Evolutionary conservation across 2,888 invertebrate genomes (phyloP).

Genomic region (Apodemia hepburni): DNA sequence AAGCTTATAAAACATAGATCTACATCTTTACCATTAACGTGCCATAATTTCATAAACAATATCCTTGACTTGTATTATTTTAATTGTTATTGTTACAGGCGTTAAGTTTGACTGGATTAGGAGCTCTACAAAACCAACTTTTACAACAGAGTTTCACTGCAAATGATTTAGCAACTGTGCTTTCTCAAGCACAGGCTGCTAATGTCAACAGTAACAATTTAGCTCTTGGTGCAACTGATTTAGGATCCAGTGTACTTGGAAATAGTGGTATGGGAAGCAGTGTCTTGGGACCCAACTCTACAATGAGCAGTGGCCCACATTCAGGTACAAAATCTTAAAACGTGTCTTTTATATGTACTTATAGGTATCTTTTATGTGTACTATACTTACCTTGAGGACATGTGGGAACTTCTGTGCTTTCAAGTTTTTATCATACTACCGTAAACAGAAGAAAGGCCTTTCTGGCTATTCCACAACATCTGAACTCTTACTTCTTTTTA

Average conservation of each 20-base stretch:
- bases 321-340: slow-evolving; percentile 46
- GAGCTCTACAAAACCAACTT: slow-evolving; percentile 70
- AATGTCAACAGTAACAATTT: slow-evolving; percentile 51
- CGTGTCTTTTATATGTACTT: too few species aligned
- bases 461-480: too few species aligned
- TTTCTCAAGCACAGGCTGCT: slow-evolving; percentile 42
- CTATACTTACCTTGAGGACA: too few species aligned
- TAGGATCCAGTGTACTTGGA: slow-evolving; percentile 42
- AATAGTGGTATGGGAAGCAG: slow-evolving; percentile 43
- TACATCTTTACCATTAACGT: not conserved
- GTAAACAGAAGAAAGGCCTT: too few species aligned
- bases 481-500: too few species aligned
- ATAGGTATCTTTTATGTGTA: too few species aligned
- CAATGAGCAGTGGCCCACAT: slow-evolving; percentile 57
- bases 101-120: slow-evolving; percentile 63
- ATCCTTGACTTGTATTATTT: not conserved
- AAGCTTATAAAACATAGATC: not conserved
- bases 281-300: slow-evolving; percentile 49
- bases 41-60: not conserved
- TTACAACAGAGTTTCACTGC: slow-evolving; percentile 73
- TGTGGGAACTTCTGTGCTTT: too few species aligned
- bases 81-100: slow-evolving; percentile 48
- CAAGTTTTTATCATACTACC: too few species aligned
- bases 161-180: slow-evolving; percentile 60
- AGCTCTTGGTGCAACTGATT: slow-evolving; percentile 46